Conservation (phyloP, 2,797 vertebrate species). For the Muscicapa comitata region DNA sequence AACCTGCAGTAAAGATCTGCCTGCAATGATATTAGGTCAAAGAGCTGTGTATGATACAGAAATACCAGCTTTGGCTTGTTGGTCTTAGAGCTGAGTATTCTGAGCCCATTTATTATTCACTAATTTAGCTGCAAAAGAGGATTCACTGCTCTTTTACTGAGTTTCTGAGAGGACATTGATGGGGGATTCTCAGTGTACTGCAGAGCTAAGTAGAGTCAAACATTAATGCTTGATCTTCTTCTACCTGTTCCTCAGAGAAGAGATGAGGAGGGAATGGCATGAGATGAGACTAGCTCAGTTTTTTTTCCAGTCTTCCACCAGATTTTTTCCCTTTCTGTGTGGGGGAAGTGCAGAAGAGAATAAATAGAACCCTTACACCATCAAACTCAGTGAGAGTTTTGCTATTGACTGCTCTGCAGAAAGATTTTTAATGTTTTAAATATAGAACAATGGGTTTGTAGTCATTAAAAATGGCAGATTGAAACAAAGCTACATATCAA, state of each 20-base stretch:
- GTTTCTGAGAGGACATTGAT: not conserved
- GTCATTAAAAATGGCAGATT: not conserved
- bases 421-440: not conserved
- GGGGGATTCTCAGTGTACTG: not conserved
- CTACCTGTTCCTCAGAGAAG: not conserved
- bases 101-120: not conserved
- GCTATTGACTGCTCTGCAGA: not conserved
- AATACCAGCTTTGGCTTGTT: not conserved
- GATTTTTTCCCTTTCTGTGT: not conserved
- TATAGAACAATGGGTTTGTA: not conserved
- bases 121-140: not conserved
- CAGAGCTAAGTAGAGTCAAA: not conserved
- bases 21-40: not conserved
- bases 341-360: not conserved
- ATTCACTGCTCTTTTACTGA: not conserved
- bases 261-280: not conserved
- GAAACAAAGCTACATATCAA: not conserved
- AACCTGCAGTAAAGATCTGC: not conserved
- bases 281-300: not conserved
- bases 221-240: not conserved
- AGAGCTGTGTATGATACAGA: not conserved
- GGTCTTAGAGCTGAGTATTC: not conserved
- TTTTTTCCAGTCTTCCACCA: not conserved
- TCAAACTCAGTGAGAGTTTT: not conserved
- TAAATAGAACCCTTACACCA: not conserved